Evolutionary conservation across 2,888 invertebrate genomes (phyloP).

Genomic region (Sturmia bella): DNA sequence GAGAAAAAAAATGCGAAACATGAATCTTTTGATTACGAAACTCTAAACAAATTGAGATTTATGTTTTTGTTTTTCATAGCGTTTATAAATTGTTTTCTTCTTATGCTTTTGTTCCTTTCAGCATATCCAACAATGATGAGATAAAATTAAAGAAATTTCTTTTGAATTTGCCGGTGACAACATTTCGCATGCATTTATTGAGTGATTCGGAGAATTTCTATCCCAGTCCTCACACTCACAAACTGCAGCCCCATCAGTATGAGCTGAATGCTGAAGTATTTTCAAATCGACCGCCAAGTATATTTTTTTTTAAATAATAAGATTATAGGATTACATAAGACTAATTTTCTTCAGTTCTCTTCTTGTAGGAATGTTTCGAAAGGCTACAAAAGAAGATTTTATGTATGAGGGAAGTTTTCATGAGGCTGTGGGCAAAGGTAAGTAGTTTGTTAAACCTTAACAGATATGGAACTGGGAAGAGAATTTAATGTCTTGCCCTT

Average conservation of each 20-base stretch:
- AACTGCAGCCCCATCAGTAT: not conserved
- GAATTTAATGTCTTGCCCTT: too few species aligned
- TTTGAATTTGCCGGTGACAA: constrained; percentile 30
- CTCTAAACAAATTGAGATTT: not conserved
- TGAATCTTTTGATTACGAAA: not conserved
- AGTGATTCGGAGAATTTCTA: constrained; percentile 36
- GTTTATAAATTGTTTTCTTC: not conserved
- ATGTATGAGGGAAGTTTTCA: constrained; percentile 79
- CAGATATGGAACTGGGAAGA: too few species aligned
- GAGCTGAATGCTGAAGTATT: constrained; percentile 4
- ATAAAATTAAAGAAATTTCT: constrained; percentile 28
- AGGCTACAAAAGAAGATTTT: constrained; percentile 75
- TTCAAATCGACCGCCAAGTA: constrained; percentile 60
- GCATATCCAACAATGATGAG: constrained; percentile 22
- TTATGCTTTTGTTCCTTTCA: not conserved
- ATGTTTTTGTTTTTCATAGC: not conserved
- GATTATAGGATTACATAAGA: too few species aligned
- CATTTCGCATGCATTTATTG: constrained; percentile 57
- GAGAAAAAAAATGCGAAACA: too few species aligned
- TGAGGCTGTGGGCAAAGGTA: constrained; percentile 78
- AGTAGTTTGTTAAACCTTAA: constrained; percentile 35
- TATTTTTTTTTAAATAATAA: constrained; percentile 33
- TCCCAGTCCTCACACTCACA: not conserved
- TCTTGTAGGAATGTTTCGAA: constrained; percentile 69
- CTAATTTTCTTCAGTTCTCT: constrained; percentile 30